A percentile compares a stretch with the other conserved stretches of the same genome.
Evolutionary conservation across 2,797 vertebrate genomes (phyloP).

Genomic region (Propithecus deckenii): DNA sequence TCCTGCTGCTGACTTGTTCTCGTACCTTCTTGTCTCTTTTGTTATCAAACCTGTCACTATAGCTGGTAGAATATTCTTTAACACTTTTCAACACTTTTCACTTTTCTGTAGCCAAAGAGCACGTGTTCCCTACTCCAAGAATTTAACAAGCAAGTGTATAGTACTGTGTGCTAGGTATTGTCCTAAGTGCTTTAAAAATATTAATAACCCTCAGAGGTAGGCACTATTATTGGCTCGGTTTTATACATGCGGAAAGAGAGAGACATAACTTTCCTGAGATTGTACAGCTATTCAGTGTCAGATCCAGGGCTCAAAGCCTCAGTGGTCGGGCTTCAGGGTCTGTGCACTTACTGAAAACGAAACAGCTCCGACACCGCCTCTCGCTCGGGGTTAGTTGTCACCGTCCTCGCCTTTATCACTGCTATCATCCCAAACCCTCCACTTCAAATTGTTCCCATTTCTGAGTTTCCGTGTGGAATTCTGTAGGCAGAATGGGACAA

Average conservation of each 20-base stretch:
- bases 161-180: too few species aligned
- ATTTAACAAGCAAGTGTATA: background rate
- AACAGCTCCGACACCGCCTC: rapidly evolving
- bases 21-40: background rate
- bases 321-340: background rate
- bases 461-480: background rate
- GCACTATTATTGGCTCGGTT: background rate
- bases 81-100: background rate
- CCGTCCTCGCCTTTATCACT: background rate
- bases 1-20: background rate
- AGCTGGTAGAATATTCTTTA: background rate
- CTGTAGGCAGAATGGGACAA: background rate
- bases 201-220: background rate
- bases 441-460: background rate
- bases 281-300: background rate
- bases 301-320: background rate
- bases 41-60: background rate
- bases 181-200: background rate
- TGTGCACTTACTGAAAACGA: rapidly evolving
- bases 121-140: background rate
- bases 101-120: background rate
- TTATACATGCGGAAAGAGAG: background rate
- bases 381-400: rapidly evolving
- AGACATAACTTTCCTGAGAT: background rate
- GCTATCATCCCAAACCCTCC: background rate